These are phyloP conservation scores for Xiphophorus birchmanni DNA, from an alignment of 2,797 vertebrate genomes.

Conservation along the genomic window DNA sequence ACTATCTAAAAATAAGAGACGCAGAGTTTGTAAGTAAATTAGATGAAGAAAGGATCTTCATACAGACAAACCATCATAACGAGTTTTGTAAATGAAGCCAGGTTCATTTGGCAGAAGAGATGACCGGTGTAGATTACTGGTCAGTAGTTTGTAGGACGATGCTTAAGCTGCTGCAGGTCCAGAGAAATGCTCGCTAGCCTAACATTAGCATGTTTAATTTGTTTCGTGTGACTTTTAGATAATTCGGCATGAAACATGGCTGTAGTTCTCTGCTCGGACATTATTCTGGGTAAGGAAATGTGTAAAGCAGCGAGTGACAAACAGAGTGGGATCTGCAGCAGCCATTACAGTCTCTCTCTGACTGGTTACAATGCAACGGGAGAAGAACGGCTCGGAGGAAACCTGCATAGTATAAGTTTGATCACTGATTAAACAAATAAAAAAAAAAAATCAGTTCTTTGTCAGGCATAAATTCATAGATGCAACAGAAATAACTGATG, in stretches of 20 bases:
- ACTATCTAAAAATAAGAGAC: background rate
- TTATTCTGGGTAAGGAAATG: background rate
- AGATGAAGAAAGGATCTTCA: background rate
- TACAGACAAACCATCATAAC: background rate
- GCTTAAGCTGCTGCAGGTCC: background rate
- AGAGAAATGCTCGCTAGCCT: background rate
- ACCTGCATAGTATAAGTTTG: background rate
- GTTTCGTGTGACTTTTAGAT: background rate
- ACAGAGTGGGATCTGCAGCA: background rate
- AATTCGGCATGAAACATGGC: background rate
- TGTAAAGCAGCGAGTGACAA: background rate
- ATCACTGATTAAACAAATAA: background rate
- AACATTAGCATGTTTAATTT: background rate
- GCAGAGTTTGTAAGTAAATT: background rate
- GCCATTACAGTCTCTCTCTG: background rate
- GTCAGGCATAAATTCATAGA: background rate
- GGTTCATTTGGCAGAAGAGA: background rate
- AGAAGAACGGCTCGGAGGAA: background rate
- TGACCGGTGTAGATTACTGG: background rate
- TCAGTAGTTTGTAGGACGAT: background rate
- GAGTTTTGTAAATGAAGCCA: background rate
- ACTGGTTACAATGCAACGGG: background rate
- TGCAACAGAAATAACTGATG: background rate
- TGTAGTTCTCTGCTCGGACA: background rate
- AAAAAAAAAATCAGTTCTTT: background rate